Evolutionary conservation across 1,140 invertebrate species (phyloP), one percentile per base, ranked within the genome.

Genomic region (Myzus persicae): DNA sequence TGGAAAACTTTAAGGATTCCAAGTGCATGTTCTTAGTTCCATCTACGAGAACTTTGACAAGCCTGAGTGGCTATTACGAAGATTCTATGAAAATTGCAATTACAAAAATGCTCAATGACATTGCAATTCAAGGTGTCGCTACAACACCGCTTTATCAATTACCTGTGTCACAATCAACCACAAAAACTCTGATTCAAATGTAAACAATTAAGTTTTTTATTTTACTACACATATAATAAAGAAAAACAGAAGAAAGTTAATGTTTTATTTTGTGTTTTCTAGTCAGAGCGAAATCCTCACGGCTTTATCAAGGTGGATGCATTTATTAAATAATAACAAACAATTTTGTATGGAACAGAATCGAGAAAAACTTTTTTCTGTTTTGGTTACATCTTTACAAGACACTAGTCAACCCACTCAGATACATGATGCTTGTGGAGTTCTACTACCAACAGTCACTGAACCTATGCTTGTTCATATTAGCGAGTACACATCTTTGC

Each of bases 271-370:
- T 7, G 38, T 90, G n/a, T 67, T 44, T 94, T 95, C 22, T 94
- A 97, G 97, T n/a, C 96, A 97, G 95, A 96, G 96, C 76, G 96
- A 97, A 94, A 95, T 96, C 38, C 95, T 97, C 59, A 97, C 96
- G 24, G 96, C 97, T 9, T 94, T 97, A 42, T 96, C 97, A 94
- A 96, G 97, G 0, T 97, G 96, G 96, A 96, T 96, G 94, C 96
- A 96, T 94, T 97, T 97, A 96, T 95, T 96, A 91, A 94, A 94
- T 6, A 94, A 94, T 82, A 94, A 94, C 24, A 93, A 93, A 94
- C 93, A 76, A 91, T 88, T 93, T 87, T 94, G 48, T 94, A 84
- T 93, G 94, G 94, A 59, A 93, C 94, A 76, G 44, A 93, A 84
- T 93, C 90, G 67, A 76, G 94, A 81, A 40, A 94, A 36, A 94